These are phyloP conservation scores for Protaetia brevitarsis DNA, from an alignment of 1,140 invertebrate species.

Conservation along the genomic window DNA sequence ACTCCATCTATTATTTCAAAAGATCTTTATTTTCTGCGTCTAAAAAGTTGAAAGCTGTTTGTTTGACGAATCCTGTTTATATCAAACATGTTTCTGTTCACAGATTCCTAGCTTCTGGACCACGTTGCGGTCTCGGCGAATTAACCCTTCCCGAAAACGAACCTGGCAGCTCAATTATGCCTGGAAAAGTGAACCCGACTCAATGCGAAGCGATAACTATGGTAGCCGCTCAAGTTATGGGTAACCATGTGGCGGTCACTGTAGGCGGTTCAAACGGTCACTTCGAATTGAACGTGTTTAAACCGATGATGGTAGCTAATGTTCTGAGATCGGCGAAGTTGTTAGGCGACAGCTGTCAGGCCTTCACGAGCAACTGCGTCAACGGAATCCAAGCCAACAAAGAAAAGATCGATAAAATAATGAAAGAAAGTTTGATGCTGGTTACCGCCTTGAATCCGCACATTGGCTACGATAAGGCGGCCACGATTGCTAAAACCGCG, in stretches of 20 bases:
- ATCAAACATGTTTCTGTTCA: not conserved
- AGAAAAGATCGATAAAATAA: slow-evolving; percentile 64
- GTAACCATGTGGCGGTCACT: slow-evolving; percentile 68
- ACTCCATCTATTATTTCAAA: too few relatives aligned
- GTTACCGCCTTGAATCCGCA: slow-evolving; percentile 75
- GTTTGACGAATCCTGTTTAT: too few relatives aligned
- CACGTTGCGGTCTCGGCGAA: slow-evolving; percentile 69
- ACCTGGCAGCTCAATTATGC: slow-evolving; percentile 75
- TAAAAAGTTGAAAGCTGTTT: too few relatives aligned
- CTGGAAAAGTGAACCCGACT: slow-evolving; percentile 76
- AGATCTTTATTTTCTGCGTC: too few relatives aligned
- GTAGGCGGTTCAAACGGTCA: slow-evolving; percentile 47
- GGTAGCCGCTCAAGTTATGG: slow-evolving; percentile 73
- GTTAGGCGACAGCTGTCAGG: slow-evolving; percentile 58
- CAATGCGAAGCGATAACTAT: slow-evolving; percentile 77
- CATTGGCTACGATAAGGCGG: slow-evolving; percentile 89
- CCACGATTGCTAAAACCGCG: slow-evolving; percentile 78
- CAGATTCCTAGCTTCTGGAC: slow-evolving; percentile 68
- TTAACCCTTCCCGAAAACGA: slow-evolving; percentile 71
- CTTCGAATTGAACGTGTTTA: slow-evolving; percentile 77
- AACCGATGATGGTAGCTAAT: slow-evolving; percentile 70
- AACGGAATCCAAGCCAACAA: slow-evolving; percentile 63
- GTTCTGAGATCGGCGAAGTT: slow-evolving; percentile 66
- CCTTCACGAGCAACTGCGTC: slow-evolving; percentile 68
- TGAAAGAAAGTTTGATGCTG: slow-evolving; percentile 96